A percentile compares a stretch with the other conserved stretches of the same genome.
Conservation (phyloP, 2,797 vertebrate species). For the Centropyge bicolor region DNA sequence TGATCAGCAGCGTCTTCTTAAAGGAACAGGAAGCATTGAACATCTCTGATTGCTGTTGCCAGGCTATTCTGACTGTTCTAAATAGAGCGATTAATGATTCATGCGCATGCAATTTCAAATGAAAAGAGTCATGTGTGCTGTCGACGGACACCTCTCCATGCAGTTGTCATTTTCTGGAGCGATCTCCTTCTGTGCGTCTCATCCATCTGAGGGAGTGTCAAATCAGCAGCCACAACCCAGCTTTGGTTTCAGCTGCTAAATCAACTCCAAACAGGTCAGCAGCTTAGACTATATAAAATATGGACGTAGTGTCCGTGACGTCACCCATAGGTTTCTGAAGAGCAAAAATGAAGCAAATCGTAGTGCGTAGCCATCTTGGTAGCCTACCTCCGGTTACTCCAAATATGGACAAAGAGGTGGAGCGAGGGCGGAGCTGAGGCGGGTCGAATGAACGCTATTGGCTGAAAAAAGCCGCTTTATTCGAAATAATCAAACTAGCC, state of each 20-base stretch:
- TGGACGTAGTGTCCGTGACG: too few species aligned
- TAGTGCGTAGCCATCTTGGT: too few species aligned
- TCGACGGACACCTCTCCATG: conserved; percentile 13
- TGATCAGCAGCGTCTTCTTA: neutral
- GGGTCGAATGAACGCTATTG: too few species aligned
- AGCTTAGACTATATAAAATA: too few species aligned
- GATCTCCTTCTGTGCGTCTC: neutral
- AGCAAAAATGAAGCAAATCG: too few species aligned
- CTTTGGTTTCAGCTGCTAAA: conserved; percentile 43
- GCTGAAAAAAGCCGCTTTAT: too few species aligned
- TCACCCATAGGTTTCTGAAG: too few species aligned
- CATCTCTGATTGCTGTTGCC: neutral
- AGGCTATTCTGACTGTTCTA: conserved; percentile 16
- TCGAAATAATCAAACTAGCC: too few species aligned
- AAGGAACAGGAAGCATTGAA: neutral
- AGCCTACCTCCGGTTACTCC: too few species aligned
- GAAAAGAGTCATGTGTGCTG: neutral
- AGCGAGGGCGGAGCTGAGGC: too few species aligned
- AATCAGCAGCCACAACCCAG: conserved; percentile 34
- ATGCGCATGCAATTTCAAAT: conserved; percentile 24
- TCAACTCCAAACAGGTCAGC: neutral
- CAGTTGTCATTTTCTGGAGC: conserved; percentile 50
- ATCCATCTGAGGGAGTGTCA: conserved; percentile 40
- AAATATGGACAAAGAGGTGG: too few species aligned
- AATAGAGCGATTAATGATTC: conserved; percentile 32